Percentiles rank a stretch among this genome's conserved stretches.
phyloP scores from a whole-genome alignment of 2,888 invertebrate genomes.

The Pyrocoelia pectoralis region DNA sequence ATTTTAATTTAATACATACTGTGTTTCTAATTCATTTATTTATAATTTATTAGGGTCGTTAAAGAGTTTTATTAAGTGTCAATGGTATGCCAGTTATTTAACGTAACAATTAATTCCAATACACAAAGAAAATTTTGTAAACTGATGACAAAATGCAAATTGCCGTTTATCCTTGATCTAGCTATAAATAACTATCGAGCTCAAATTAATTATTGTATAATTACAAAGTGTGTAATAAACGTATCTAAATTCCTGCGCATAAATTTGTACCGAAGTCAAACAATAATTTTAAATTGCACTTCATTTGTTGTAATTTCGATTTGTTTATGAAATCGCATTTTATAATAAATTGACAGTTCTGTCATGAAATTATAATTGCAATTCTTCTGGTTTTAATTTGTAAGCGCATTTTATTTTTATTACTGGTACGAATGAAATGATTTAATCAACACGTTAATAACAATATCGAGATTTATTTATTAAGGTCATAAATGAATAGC shows the following conservation, averaged over 20 bases:
- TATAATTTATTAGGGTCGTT: neutral
- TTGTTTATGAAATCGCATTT: conserved; percentile 6
- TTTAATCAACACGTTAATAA: neutral
- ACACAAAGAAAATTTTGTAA: neutral
- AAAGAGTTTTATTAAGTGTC: too few species aligned
- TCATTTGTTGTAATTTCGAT: conserved; percentile 1
- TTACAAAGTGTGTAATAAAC: neutral
- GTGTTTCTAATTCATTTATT: too few species aligned
- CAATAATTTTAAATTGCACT: neutral
- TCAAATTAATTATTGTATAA: neutral
- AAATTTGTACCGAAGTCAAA: neutral
- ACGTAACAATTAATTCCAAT: too few species aligned
- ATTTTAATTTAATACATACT: too few species aligned
- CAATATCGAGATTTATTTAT: neutral
- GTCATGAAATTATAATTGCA: neutral
- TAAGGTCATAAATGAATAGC: neutral
- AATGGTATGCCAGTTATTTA: too few species aligned
- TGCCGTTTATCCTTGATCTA: too few species aligned
- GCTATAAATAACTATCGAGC: neutral
- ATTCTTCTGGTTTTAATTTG: conserved; percentile 1
- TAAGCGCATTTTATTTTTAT: neutral
- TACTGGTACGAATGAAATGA: neutral
- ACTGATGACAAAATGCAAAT: neutral
- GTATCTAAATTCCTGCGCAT: neutral
- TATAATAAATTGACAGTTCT: neutral